These are phyloP conservation scores for Heliconius nattereri DNA, from an alignment of 1,140 invertebrate genomes.

Conservation along the genomic window DNA sequence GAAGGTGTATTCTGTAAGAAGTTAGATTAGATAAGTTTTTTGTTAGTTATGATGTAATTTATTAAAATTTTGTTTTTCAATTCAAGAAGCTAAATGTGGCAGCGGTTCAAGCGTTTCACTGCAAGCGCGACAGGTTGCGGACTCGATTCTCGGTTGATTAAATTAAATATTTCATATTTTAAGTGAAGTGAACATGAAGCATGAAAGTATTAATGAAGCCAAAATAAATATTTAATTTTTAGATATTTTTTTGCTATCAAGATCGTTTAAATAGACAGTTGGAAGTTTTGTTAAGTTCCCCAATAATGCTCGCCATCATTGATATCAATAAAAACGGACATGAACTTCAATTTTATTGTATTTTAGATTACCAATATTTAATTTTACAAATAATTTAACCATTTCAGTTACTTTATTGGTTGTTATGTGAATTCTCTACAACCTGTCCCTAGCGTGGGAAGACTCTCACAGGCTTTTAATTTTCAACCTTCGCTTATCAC, in stretches of 20 bases:
- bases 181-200: too few species aligned
- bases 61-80: too few species aligned
- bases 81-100: too few species aligned
- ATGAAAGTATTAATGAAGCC: too few species aligned
- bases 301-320: not conserved
- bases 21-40: not conserved
- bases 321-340: not conserved
- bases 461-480: constrained; percentile 73
- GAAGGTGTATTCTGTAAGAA: constrained; percentile 3
- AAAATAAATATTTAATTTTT: too few species aligned
- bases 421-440: constrained; percentile 47
- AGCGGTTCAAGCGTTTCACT: too few species aligned
- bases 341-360: not conserved
- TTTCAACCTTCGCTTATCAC: constrained; percentile 67
- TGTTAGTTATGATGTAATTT: not conserved
- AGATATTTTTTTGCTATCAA: too few species aligned
- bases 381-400: not conserved
- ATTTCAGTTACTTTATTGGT: constrained; percentile 8
- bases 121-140: too few species aligned
- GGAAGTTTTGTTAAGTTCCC: too few species aligned
- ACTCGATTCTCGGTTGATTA: too few species aligned
- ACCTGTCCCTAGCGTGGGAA: constrained; percentile 65
- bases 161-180: too few species aligned
- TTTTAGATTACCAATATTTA: not conserved
- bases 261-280: too few species aligned